A percentile compares a stretch with the other conserved stretches of the same genome.
These are phyloP conservation scores for Lamellibrachia satsuma DNA, from an alignment of 2,888 invertebrate species.

Conservation along the genomic window DNA sequence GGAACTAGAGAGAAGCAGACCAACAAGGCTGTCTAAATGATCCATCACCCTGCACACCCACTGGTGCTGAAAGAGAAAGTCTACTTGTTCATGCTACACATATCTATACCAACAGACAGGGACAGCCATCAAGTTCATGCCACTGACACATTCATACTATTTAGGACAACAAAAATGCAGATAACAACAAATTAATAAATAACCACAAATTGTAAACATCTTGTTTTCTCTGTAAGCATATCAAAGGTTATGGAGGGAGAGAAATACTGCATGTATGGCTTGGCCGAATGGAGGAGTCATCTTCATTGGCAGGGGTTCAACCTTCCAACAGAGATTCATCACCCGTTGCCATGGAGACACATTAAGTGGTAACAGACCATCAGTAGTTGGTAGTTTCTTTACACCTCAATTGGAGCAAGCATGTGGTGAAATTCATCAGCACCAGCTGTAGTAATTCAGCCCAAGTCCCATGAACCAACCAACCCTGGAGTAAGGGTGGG, in stretches of 20 bases:
- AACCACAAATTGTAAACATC: not conserved
- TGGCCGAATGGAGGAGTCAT: not conserved
- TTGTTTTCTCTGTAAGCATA: not conserved
- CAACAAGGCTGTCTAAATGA: not conserved
- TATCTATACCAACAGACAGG: not conserved
- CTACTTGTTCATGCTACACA: not conserved
- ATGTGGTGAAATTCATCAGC: not conserved
- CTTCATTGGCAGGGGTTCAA: not conserved
- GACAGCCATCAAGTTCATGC: not conserved
- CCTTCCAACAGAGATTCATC: not conserved
- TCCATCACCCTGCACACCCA: not conserved
- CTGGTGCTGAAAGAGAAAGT: not conserved
- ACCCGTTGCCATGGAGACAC: not conserved
- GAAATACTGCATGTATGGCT: not conserved
- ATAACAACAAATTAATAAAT: not conserved
- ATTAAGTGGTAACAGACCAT: conserved; percentile 9
- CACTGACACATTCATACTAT: not conserved
- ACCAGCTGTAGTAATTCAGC: not conserved
- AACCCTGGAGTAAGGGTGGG: not conserved
- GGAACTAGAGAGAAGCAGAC: not conserved
- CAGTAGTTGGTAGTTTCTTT: not conserved
- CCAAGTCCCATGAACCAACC: not conserved
- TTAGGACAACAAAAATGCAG: not conserved
- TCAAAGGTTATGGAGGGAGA: not conserved
- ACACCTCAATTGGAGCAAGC: not conserved